Evolutionary conservation across 2,113 vertebrate species (phyloP).

Genomic region (Microtus oregoni): DNA sequence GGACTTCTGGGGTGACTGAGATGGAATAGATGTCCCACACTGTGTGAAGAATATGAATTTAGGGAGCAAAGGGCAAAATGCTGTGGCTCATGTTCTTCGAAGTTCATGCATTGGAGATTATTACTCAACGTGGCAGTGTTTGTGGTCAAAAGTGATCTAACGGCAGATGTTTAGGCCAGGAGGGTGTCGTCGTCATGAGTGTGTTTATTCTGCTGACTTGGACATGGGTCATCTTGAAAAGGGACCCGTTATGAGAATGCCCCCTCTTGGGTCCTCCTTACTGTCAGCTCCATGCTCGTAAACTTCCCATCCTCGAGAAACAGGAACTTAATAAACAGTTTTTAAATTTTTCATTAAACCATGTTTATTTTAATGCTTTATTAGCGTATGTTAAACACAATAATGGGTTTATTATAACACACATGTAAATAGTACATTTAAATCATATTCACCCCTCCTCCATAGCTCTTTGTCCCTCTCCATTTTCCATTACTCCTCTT

Average conservation of each 20-base stretch:
- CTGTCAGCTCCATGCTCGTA: not conserved
- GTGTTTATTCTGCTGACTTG: too few species aligned
- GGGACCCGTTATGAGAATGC: not conserved
- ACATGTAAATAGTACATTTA: not conserved
- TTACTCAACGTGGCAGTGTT: too few species aligned
- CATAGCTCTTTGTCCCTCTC: not conserved
- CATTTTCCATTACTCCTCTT: not conserved
- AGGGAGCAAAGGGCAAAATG: too few species aligned
- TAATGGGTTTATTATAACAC: not conserved
- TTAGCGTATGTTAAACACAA: not conserved
- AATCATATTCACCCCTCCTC: not conserved
- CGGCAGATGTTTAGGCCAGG: too few species aligned
- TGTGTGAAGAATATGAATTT: not conserved
- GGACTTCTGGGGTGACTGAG: not conserved
- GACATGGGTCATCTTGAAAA: not conserved
- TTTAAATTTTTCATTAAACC: not conserved
- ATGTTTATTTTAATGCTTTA: not conserved
- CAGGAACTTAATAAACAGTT: not conserved
- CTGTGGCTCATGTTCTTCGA: too few species aligned
- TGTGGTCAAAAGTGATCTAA: too few species aligned
- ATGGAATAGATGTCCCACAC: not conserved
- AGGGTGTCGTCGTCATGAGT: too few species aligned
- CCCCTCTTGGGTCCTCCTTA: too few species aligned
- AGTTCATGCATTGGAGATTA: too few species aligned
- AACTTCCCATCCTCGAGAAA: not conserved